Percentiles rank a stretch among this genome's conserved stretches.
These are phyloP conservation scores for Phyto melanocephala DNA, from an alignment of 2,888 invertebrate species.

Conservation along the genomic window DNA sequence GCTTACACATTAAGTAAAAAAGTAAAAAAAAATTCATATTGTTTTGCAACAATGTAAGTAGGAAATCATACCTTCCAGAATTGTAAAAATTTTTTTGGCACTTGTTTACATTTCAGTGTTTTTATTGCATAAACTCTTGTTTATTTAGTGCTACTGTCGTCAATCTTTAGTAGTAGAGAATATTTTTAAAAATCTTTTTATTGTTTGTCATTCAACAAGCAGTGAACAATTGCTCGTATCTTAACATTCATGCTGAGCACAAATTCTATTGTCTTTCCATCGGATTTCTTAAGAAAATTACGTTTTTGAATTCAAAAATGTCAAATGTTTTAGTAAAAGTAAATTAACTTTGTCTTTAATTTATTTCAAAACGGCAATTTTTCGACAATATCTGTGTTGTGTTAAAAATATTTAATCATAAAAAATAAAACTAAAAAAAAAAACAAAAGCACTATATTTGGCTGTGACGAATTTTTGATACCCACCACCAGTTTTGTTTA, in stretches of 20 bases:
- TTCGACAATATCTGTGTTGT: constrained; percentile 63
- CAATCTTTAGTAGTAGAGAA: constrained; percentile 27
- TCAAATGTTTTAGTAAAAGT: constrained; percentile 34
- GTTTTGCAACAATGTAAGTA: not conserved
- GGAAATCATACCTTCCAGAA: not conserved
- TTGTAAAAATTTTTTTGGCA: constrained; percentile 57
- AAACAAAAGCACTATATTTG: too few relatives aligned
- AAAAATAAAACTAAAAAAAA: too few relatives aligned
- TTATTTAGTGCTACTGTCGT: constrained; percentile 64
- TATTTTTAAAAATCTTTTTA: constrained; percentile 22
- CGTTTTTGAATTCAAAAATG: not conserved
- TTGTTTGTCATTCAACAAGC: not conserved
- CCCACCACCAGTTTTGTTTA: too few relatives aligned
- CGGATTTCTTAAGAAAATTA: not conserved
- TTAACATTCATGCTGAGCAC: constrained; percentile 39
- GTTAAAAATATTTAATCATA: constrained; percentile 5
- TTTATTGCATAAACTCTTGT: constrained; percentile 43
- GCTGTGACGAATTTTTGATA: too few relatives aligned
- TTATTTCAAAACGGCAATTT: constrained; percentile 43
- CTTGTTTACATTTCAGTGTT: constrained; percentile 64
- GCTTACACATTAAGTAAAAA: constrained; percentile 50
- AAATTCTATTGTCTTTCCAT: constrained; percentile 26
- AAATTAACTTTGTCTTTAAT: constrained; percentile 46
- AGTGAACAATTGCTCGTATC: not conserved
- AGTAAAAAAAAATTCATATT: constrained; percentile 20